Evolutionary conservation across 2,113 vertebrate genomes (phyloP).

Genomic region (Gadus macrocephalus): DNA sequence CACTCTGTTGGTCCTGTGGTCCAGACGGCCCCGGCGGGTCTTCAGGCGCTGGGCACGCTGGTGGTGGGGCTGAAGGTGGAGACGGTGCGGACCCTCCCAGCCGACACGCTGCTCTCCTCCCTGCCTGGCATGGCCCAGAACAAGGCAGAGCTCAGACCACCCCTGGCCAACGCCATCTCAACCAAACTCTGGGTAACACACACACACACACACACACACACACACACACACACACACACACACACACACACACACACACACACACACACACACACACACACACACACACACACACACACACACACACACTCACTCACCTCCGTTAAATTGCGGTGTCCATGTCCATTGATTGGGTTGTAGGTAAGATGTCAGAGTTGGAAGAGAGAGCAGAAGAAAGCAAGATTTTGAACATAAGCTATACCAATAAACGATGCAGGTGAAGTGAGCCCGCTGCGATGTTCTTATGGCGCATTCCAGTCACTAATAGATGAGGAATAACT

Average conservation of each 20-base stretch:
- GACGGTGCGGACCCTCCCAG: slow-evolving; percentile 53
- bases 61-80: slow-evolving; percentile 66
- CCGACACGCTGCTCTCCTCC: slow-evolving; percentile 56
- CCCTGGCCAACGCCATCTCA: slow-evolving; percentile 61
- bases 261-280: not conserved
- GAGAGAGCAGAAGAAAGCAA: no score
- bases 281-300: not conserved
- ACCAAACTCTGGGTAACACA: slow-evolving; percentile 73
- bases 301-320: not conserved
- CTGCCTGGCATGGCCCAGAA: slow-evolving; percentile 58
- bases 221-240: no score
- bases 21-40: slow-evolving; percentile 39
- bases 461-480: no score
- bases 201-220: not conserved
- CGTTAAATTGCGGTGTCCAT: no score
- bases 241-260: no score
- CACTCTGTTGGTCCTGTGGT: slow-evolving; percentile 5
- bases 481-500: no score
- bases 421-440: no score
- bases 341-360: no score
- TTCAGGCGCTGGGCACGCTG: slow-evolving; percentile 66
- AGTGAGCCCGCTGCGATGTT: not conserved
- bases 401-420: no score
- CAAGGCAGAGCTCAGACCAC: slow-evolving; percentile 45
- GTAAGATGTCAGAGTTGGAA: no score